Evolutionary conservation across 1,140 invertebrate species (phyloP).

Genomic region (Triops cancriformis): DNA sequence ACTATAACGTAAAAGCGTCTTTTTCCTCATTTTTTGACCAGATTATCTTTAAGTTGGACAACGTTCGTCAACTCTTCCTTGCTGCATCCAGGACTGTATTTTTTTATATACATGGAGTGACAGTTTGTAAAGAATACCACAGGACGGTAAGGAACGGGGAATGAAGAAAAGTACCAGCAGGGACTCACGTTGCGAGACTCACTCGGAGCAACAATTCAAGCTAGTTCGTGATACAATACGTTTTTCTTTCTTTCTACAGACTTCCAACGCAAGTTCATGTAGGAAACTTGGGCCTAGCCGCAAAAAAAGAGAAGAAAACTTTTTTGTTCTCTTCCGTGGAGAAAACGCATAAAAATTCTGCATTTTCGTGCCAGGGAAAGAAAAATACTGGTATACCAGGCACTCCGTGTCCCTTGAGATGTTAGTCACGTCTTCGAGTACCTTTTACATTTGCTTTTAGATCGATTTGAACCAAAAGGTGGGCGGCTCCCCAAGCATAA

Average conservation of each 20-base stretch:
- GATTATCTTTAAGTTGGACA: too few relatives aligned
- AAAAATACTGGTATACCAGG: background rate
- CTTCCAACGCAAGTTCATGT: background rate
- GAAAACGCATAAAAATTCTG: conserved; percentile 5
- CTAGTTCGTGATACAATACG: too few relatives aligned
- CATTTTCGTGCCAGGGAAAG: background rate
- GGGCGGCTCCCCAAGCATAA: background rate
- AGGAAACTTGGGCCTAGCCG: background rate
- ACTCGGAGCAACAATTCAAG: too few relatives aligned
- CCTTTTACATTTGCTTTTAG: conserved; percentile 11
- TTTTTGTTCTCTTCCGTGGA: background rate
- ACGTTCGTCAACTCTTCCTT: too few relatives aligned
- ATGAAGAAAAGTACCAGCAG: too few relatives aligned
- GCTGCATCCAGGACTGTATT: too few relatives aligned
- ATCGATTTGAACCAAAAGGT: background rate
- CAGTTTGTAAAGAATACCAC: too few relatives aligned
- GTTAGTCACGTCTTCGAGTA: background rate
- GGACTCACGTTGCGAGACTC: too few relatives aligned
- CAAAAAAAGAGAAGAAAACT: background rate
- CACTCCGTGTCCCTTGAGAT: background rate
- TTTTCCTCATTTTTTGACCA: too few relatives aligned
- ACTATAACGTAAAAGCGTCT: too few relatives aligned
- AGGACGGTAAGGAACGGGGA: too few relatives aligned
- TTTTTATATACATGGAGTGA: too few relatives aligned
- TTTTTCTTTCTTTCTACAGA: background rate